phyloP scores from a whole-genome alignment of 2,888 invertebrate species.

The Xestia sexstrigata region DNA sequence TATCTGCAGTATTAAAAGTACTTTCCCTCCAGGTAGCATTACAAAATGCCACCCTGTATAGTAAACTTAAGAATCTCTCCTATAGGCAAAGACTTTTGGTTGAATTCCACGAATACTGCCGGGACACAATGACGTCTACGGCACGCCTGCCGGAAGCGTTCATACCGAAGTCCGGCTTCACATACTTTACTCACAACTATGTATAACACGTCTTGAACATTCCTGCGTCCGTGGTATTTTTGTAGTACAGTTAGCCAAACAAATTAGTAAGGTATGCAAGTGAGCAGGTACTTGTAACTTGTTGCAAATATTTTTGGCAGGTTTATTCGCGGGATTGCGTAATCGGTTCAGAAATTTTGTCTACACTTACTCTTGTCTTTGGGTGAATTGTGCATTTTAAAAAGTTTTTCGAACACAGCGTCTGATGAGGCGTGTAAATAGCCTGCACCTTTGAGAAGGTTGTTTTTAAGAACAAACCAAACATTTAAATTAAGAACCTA shows the following conservation, averaged over 20 bases:
- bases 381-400: background rate
- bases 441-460: no score
- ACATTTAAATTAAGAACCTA: no score
- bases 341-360: background rate
- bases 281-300: background rate
- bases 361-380: background rate
- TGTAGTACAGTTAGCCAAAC: background rate
- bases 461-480: no score
- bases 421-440: no score
- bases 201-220: conserved; percentile 1
- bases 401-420: background rate
- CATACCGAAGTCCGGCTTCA: conserved; percentile 8
- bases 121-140: background rate
- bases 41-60: no score
- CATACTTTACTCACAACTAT: conserved; percentile 29
- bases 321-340: background rate
- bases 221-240: background rate
- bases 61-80: background rate
- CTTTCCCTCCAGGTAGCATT: no score
- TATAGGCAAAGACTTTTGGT: background rate
- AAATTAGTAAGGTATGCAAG: background rate
- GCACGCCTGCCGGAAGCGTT: background rate
- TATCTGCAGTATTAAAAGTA: no score
- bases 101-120: conserved; percentile 15
- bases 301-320: background rate